Evolutionary conservation across 1,140 invertebrate genomes (phyloP).

Genomic region (Triops longicaudatus): DNA sequence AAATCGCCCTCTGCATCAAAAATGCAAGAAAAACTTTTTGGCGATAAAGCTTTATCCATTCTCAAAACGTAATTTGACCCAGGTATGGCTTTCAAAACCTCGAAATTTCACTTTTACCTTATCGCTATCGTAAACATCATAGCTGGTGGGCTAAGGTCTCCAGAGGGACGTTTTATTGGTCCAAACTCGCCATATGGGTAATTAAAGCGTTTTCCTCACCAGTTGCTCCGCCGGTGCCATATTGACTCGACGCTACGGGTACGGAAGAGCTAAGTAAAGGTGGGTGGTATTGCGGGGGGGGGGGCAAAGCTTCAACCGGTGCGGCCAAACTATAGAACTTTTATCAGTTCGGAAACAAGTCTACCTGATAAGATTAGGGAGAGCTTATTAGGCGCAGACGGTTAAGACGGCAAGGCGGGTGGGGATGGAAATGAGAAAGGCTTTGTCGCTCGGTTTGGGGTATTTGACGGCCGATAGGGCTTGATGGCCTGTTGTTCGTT

Average conservation of each 20-base stretch:
- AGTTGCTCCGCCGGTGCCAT: neutral
- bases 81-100: neutral
- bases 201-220: neutral
- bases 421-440: neutral
- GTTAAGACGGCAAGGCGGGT: neutral
- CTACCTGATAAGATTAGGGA: neutral
- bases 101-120: constrained; percentile 3
- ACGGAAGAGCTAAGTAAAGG: neutral
- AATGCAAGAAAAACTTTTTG: neutral
- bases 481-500: neutral
- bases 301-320: neutral
- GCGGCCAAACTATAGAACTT: neutral
- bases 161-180: neutral
- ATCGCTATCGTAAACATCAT: neutral
- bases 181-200: neutral
- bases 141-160: neutral
- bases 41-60: neutral
- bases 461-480: neutral
- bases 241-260: neutral
- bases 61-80: neutral
- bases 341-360: neutral
- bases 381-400: neutral
- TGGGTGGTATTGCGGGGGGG: too few relatives aligned
- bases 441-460: neutral
- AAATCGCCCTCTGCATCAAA: neutral